Evolutionary conservation across 2,797 vertebrate genomes (phyloP), one percentile per base, ranked within the genome.

Genomic region (Margarornis squamiger): DNA sequence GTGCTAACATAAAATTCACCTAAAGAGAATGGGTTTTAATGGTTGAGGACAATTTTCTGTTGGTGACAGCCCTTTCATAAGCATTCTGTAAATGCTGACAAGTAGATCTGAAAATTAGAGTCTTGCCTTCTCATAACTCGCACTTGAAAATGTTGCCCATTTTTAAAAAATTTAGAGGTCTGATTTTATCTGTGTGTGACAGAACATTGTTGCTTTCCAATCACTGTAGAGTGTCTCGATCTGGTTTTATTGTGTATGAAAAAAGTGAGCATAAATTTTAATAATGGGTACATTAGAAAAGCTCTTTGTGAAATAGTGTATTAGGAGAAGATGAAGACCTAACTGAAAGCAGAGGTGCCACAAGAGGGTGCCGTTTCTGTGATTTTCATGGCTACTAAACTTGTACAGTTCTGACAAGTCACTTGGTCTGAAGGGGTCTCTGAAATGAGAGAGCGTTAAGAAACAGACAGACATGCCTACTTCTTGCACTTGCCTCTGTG

Each of bases 291-390:
- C 19, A 49, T 58, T 14, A 30, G 22, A 54, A 71, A 78, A 38
- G 34, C 10, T 24, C 6, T 73, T 48, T 55, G 19, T 73, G 41
- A 85, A 95, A 73, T 4, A 3, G 7, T 46, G 43, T 55, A 29
- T 10, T 48, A 45, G 26, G 23, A 67, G 82, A 76, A 70, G 14
- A 58, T 0, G 3, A 46, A 54, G 12, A 24, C 9, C 14, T 61
- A 17, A 23, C 17, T 29, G 74, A 68, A 54, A 85, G 41, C 59
- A 61, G 16, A 61, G 8, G 12, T 52, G 49, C 94, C 92, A 81
- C 91, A 87, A 93, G 94, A 91, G 94, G 94, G 93, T 95, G 88
- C 90, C 39, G 10, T 78, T 86, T 82, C 63, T 72, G 34, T 65
- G 39, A 52, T 61, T 86, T 52, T 92, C 66, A 20, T 7, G 41